Evolutionary conservation across 2,888 invertebrate genomes (phyloP).

Genomic region (Sialis fuliginosa): DNA sequence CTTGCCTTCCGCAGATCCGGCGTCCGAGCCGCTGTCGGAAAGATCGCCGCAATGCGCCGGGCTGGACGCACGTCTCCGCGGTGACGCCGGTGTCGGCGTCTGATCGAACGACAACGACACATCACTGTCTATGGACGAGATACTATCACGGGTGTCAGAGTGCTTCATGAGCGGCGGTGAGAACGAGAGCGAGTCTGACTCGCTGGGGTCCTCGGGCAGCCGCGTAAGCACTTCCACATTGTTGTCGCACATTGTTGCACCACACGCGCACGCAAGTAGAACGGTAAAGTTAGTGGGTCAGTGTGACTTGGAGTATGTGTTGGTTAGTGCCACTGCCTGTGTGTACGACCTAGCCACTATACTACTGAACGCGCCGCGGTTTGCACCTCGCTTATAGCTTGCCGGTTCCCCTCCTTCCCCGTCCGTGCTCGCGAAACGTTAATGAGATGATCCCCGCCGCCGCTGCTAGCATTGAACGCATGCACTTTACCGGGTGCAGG

Average conservation of each 20-base stretch:
- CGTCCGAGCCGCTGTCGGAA: slow-evolving; percentile 46
- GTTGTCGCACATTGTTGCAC: slow-evolving; percentile 3
- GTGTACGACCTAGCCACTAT: no score
- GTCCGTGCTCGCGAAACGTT: no score
- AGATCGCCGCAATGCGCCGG: slow-evolving; percentile 40
- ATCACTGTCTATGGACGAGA: slow-evolving; percentile 42
- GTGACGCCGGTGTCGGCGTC: slow-evolving; percentile 9
- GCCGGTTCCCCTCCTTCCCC: no score
- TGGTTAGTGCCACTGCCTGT: no score
- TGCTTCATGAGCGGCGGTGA: slow-evolving; percentile 29
- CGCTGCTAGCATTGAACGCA: no score
- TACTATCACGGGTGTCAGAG: slow-evolving; percentile 37
- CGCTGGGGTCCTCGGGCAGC: slow-evolving; percentile 20
- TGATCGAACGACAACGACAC: slow-evolving; percentile 35
- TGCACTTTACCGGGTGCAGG: neutral
- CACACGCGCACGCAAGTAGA: no score
- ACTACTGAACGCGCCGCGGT: no score
- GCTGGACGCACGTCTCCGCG: slow-evolving; percentile 20
- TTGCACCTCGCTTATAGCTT: no score
- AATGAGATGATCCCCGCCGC: no score
- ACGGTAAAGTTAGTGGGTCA: no score
- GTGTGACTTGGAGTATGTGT: no score
- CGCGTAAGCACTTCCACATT: slow-evolving; percentile 15
- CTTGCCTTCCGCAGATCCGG: slow-evolving; percentile 42
- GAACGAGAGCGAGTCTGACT: slow-evolving; percentile 19